A percentile compares a stretch with the other conserved stretches of the same genome.
Conservation (phyloP, 1,140 invertebrate genomes). For the Megalonaias nervosa region DNA sequence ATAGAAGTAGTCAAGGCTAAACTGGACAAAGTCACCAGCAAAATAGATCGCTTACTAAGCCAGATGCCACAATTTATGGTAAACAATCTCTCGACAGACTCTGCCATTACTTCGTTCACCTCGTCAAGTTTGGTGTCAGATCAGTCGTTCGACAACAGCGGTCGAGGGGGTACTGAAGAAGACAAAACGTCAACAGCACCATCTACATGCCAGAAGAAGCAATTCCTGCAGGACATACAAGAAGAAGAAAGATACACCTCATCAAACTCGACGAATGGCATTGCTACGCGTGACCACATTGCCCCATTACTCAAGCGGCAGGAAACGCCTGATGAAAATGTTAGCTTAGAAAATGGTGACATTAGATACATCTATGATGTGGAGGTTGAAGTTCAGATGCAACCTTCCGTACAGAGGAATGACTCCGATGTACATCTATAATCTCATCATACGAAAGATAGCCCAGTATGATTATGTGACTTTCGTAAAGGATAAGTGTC, state of each 20-base stretch:
- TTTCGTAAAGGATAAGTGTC: too few relatives aligned
- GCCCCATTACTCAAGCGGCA: too few relatives aligned
- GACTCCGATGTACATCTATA: too few relatives aligned
- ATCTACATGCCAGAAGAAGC: neutral
- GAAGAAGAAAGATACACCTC: constrained; percentile 25
- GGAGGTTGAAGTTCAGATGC: too few relatives aligned
- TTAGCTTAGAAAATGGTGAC: too few relatives aligned
- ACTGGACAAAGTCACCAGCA: constrained; percentile 33
- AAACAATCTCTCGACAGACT: constrained; percentile 10
- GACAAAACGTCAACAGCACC: neutral
- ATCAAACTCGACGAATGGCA: too few relatives aligned
- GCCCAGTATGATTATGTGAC: too few relatives aligned
- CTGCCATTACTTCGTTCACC: neutral
- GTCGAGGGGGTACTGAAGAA: neutral
- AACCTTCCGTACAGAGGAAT: too few relatives aligned
- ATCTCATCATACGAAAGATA: too few relatives aligned
- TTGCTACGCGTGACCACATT: too few relatives aligned
- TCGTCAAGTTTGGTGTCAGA: neutral
- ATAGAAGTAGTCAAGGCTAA: constrained; percentile 26
- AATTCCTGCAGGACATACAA: constrained; percentile 32
- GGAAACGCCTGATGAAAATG: too few relatives aligned
- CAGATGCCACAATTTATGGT: constrained; percentile 28
- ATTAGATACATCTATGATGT: too few relatives aligned
- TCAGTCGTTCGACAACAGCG: neutral
- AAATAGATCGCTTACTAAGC: constrained; percentile 37